Conservation (phyloP, 2,797 vertebrate species). For the Enteromius trimaculatus region DNA sequence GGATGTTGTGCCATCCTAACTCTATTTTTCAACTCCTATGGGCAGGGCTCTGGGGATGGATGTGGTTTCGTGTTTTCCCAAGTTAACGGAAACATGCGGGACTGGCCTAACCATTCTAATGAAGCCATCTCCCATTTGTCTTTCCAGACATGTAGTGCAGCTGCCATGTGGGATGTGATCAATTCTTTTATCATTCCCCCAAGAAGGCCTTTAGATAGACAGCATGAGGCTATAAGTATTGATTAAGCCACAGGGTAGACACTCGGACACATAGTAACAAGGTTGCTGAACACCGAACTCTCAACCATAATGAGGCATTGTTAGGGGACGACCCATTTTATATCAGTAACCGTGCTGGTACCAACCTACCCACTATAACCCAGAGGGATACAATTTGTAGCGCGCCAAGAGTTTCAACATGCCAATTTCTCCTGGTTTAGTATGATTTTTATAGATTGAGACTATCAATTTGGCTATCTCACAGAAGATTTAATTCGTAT, state of each 20-base stretch:
- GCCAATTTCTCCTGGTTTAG: conserved; percentile 30
- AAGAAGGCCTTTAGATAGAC: conserved; percentile 46
- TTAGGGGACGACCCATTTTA: conserved; percentile 44
- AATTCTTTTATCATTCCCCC: conserved; percentile 53
- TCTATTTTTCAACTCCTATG: conserved; percentile 11
- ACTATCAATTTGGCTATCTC: neutral
- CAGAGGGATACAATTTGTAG: conserved; percentile 43
- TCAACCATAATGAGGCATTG: conserved; percentile 37
- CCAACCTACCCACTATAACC: conserved; percentile 12
- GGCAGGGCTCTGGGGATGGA: conserved; percentile 18
- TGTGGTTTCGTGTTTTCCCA: conserved; percentile 32
- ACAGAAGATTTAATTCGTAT: conserved; percentile 18
- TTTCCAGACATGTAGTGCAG: conserved; percentile 26
- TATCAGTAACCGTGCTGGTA: conserved; percentile 19
- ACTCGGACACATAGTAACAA: conserved; percentile 48
- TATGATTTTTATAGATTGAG: conserved; percentile 8
- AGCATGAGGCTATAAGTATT: conserved; percentile 57
- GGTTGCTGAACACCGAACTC: conserved; percentile 36
- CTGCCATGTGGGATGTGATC: conserved; percentile 45
- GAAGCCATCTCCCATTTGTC: conserved; percentile 50
- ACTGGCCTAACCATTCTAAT: conserved; percentile 42
- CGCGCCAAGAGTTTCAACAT: conserved; percentile 10
- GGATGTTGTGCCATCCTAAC: neutral
- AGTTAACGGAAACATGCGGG: conserved; percentile 34
- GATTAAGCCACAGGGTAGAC: conserved; percentile 49